Percentiles rank a stretch among this genome's conserved stretches.
Conservation (phyloP, 2,888 invertebrate genomes). For the Coremacera marginata region DNA sequence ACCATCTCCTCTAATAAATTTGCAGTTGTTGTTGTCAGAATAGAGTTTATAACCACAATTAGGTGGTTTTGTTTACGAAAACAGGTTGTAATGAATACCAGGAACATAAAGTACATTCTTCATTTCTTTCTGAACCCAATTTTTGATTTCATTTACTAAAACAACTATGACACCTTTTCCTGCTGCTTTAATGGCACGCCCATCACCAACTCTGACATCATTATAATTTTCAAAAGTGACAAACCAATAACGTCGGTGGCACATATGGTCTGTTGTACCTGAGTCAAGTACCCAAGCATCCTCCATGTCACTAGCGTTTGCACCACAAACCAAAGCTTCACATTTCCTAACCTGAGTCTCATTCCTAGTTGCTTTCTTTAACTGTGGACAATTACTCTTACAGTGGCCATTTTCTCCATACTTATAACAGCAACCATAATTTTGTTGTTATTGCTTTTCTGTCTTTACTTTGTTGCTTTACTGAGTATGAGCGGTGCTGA, state of each 20-base stretch:
- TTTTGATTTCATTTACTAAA: background rate
- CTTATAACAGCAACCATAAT: slow-evolving; percentile 43
- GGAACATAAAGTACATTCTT: background rate
- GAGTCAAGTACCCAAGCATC: slow-evolving; percentile 43
- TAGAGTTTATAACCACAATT: background rate
- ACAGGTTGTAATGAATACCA: background rate
- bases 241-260: background rate
- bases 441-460: slow-evolving; percentile 19
- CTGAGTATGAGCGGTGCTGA: background rate
- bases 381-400: slow-evolving; percentile 45
- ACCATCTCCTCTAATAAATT: slow-evolving; percentile 1
- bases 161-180: slow-evolving; percentile 15
- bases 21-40: slow-evolving; percentile 6
- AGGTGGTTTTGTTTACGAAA: background rate
- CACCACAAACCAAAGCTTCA: slow-evolving; percentile 23
- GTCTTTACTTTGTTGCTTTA: slow-evolving; percentile 12
- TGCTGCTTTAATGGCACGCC: slow-evolving; percentile 19
- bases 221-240: background rate
- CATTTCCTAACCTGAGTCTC: slow-evolving; percentile 19
- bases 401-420: slow-evolving; percentile 47
- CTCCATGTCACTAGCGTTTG: background rate
- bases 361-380: slow-evolving; percentile 18
- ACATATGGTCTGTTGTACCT: background rate
- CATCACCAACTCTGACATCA: background rate
- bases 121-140: slow-evolving; percentile 2